These are phyloP conservation scores for Pelagia noctiluca DNA, from an alignment of 30 jellyfish, hydroid and myxozoan genomes.

Conservation along the genomic window DNA sequence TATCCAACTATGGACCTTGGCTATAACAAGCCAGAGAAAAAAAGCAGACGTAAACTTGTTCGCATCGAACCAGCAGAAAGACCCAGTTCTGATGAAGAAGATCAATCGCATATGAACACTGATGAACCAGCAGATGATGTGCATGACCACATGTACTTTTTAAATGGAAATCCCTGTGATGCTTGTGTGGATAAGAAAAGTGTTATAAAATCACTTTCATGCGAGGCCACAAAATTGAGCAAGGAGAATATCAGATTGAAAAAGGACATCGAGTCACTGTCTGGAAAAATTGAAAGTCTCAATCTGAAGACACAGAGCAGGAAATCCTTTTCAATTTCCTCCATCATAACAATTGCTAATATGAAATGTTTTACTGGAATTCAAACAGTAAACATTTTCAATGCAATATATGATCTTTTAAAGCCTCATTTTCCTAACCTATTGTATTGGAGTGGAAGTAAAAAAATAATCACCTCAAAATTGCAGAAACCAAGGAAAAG, in stretches of 20 bases:
- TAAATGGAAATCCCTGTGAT: conserved; percentile 13
- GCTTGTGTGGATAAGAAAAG: conserved; percentile 4
- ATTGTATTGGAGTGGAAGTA: conserved; percentile 1
- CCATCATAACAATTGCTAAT: neutral
- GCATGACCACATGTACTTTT: neutral
- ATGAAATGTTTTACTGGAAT: neutral
- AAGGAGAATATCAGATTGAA: neutral
- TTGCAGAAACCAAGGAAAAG: neutral
- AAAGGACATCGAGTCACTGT: neutral
- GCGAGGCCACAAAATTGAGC: too few relatives aligned
- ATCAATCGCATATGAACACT: neutral
- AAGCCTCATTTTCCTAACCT: neutral
- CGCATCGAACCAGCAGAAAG: neutral
- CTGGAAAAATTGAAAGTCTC: neutral
- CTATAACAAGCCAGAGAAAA: conserved; percentile 2
- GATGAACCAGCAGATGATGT: neutral
- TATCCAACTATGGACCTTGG: conserved; percentile 10
- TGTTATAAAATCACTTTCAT: neutral
- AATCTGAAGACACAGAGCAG: neutral
- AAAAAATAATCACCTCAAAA: neutral
- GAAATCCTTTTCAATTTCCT: conserved; percentile 10
- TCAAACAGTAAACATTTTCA: neutral
- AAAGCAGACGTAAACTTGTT: neutral
- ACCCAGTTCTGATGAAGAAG: neutral
- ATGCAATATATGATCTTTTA: neutral